Percentiles rank a stretch among this genome's conserved stretches.
phyloP scores from a whole-genome alignment of 1,140 invertebrate genomes.

The Amphibalanus amphitrite region DNA sequence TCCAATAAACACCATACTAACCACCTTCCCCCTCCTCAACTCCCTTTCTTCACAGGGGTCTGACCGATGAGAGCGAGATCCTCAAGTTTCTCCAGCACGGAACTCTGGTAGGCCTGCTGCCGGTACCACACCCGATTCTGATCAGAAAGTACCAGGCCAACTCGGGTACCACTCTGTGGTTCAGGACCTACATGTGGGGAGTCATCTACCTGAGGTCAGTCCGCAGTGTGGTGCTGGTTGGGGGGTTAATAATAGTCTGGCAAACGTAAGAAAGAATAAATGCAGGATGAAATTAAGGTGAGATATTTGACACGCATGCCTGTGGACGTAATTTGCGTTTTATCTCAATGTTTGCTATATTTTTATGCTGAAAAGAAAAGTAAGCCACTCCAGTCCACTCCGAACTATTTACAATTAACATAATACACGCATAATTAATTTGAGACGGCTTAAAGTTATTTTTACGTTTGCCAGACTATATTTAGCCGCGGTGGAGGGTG shows the following conservation, averaged over 20 bases:
- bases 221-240: not conserved
- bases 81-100: constrained; percentile 97
- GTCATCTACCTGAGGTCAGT: constrained; percentile 85
- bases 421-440: no score
- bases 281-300: not conserved
- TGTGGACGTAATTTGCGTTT: no score
- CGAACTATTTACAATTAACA: no score
- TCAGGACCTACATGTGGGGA: constrained; percentile 98
- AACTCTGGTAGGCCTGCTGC: constrained; percentile 88
- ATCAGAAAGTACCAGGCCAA: constrained; percentile 99
- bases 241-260: no score
- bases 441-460: no score
- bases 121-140: constrained; percentile 96
- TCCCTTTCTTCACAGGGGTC: constrained; percentile 55
- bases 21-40: no score
- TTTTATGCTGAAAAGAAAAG: no score
- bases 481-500: no score
- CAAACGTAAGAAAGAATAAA: not conserved
- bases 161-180: constrained; percentile 94
- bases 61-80: constrained; percentile 98
- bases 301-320: not conserved
- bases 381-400: no score
- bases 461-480: no score
- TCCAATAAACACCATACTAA: no score
- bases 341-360: no score